phyloP scores from a whole-genome alignment of 2,797 vertebrate species.

The Cynopterus sphinx region DNA sequence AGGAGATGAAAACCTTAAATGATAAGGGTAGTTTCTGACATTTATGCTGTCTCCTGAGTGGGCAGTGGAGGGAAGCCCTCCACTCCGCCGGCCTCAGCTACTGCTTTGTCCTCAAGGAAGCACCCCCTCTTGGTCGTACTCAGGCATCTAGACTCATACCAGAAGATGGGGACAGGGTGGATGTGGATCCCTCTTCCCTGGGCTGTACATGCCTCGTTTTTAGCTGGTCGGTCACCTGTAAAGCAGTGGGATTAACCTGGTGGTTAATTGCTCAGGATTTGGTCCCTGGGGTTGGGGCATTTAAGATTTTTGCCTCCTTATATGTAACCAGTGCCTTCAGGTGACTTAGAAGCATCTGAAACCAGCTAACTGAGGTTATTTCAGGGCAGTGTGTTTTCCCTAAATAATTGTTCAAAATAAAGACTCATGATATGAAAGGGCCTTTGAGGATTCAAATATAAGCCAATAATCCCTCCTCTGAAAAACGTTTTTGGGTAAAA shows the following conservation, averaged over 20 bases:
- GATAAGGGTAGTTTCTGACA: not conserved
- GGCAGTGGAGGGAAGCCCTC: not conserved
- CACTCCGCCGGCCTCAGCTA: not conserved
- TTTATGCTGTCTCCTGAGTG: rapidly evolving
- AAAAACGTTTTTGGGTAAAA: not conserved
- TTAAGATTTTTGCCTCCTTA: not conserved
- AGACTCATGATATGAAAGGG: not conserved
- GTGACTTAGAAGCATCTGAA: not conserved
- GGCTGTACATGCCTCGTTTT: not conserved
- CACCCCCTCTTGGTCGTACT: not conserved
- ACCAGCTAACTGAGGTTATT: not conserved
- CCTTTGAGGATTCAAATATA: not conserved
- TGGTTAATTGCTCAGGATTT: not conserved
- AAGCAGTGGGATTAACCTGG: not conserved
- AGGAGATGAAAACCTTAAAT: not conserved
- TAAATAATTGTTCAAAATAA: slow-evolving; percentile 1
- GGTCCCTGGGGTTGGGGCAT: not conserved
- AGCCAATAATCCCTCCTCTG: not conserved
- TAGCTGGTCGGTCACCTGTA: not conserved
- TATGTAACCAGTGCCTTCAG: not conserved
- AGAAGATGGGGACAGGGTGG: not conserved
- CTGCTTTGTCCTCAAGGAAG: not conserved
- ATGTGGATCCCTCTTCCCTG: not conserved
- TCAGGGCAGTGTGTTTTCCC: not conserved
- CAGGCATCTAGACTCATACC: not conserved